Evolutionary conservation across 35 echinoderm and acorn worm species (phyloP).

Genomic region (Stichopus chloronotus): DNA sequence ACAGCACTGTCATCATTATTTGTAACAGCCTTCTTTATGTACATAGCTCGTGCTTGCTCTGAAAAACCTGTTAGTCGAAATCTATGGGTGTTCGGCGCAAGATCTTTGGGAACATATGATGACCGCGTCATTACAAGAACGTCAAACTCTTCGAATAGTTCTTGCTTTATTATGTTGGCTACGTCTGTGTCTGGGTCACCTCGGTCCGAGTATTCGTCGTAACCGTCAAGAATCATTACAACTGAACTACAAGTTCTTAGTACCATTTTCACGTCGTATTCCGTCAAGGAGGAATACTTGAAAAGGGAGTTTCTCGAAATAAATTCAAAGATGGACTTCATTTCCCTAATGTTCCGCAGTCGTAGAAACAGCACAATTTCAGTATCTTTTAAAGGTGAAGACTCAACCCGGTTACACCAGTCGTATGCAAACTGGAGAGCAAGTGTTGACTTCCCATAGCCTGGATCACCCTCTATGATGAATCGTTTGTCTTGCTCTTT

Average conservation of each 20-base stretch:
- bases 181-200: neutral
- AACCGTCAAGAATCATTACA: neutral
- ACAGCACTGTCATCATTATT: neutral
- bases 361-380: neutral
- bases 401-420: neutral
- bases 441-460: conserved; percentile 7
- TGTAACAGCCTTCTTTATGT: neutral
- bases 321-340: conserved; percentile 22
- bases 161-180: conserved; percentile 1
- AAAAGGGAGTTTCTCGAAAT: neutral
- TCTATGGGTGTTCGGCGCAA: neutral
- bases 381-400: neutral
- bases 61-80: neutral
- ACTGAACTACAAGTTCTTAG: neutral
- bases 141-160: conserved; percentile 10
- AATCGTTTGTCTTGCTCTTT: neutral
- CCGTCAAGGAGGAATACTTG: neutral
- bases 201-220: conserved; percentile 27
- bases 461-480: conserved; percentile 20
- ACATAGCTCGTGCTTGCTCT: neutral
- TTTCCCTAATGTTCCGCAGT: neutral
- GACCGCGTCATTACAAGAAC: conserved; percentile 20
- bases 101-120: conserved; percentile 2
- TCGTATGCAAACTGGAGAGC: conserved; percentile 19
- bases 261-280: neutral